A percentile compares a stretch with the other conserved stretches of the same genome.
These are phyloP conservation scores for Drosophila lutescens DNA, from an alignment of 2,888 invertebrate species.

Conservation along the genomic window DNA sequence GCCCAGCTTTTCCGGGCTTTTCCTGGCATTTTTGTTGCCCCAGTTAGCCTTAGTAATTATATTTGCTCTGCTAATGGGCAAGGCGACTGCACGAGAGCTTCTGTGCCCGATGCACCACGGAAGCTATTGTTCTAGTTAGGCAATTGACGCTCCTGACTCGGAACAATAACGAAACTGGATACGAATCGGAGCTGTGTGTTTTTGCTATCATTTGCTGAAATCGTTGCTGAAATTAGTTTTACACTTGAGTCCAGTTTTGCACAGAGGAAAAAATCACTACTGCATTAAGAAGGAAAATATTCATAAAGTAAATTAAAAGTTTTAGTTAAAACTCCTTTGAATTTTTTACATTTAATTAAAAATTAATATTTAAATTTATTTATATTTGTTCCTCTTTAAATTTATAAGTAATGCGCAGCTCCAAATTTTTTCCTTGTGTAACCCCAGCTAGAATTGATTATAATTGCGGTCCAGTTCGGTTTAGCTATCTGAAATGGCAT, in stretches of 20 bases:
- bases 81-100: slow-evolving; percentile 12
- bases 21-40: slow-evolving; percentile 56
- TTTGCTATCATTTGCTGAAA: slow-evolving; percentile 65
- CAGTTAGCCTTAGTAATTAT: slow-evolving; percentile 70
- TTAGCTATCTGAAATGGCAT: slow-evolving; percentile 48
- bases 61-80: slow-evolving; percentile 66
- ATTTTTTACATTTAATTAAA: too few relatives aligned
- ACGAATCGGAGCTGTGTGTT: slow-evolving; percentile 30
- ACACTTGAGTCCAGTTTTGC: slow-evolving; percentile 48
- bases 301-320: too few relatives aligned
- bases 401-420: too few relatives aligned
- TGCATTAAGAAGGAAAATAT: too few relatives aligned
- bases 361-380: too few relatives aligned
- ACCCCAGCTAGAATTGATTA: slow-evolving; percentile 58
- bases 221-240: slow-evolving; percentile 67
- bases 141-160: slow-evolving; percentile 45
- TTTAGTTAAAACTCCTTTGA: too few relatives aligned
- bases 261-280: background rate
- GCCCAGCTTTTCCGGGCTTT: slow-evolving; percentile 23
- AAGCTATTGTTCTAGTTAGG: slow-evolving; percentile 67
- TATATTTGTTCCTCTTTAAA: too few relatives aligned
- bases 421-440: slow-evolving; percentile 10
- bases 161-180: slow-evolving; percentile 47
- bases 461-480: slow-evolving; percentile 63
- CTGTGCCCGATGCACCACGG: slow-evolving; percentile 12